phyloP scores from a whole-genome alignment of 2,113 vertebrate genomes.

The Labeo rohita region DNA sequence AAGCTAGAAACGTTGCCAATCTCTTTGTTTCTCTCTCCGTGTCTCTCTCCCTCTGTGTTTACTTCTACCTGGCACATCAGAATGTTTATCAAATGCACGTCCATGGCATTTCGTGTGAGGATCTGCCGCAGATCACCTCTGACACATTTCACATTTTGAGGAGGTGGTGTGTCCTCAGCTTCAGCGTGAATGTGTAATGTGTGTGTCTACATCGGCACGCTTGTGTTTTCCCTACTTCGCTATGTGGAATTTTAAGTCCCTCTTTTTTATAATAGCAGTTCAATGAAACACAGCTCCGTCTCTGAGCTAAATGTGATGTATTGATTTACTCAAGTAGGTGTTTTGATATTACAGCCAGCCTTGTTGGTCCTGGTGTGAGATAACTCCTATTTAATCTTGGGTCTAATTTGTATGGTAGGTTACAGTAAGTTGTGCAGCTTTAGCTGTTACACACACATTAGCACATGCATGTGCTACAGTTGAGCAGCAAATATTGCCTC shows the following conservation, averaged over 20 bases:
- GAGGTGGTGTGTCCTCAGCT: conserved; percentile 13
- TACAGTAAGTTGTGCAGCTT: too few relatives aligned
- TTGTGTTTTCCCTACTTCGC: background rate
- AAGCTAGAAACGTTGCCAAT: background rate
- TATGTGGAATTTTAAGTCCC: background rate
- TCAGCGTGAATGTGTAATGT: background rate
- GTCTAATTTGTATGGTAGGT: too few relatives aligned
- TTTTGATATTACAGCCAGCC: too few relatives aligned
- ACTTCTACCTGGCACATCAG: background rate
- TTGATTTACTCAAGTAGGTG: too few relatives aligned
- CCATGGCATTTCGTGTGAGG: background rate
- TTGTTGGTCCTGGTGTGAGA: too few relatives aligned
- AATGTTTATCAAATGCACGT: conserved; percentile 24
- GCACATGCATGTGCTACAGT: too few relatives aligned
- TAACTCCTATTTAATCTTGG: too few relatives aligned
- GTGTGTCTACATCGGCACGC: background rate
- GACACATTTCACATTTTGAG: conserved; percentile 40
- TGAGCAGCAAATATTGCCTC: too few relatives aligned
- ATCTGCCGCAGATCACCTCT: conserved; percentile 32
- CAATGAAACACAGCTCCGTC: background rate
- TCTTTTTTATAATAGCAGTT: background rate
- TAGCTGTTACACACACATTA: too few relatives aligned
- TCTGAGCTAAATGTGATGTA: too few relatives aligned
- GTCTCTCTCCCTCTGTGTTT: background rate
- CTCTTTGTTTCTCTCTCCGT: background rate